Evolutionary conservation across 2,797 vertebrate species (phyloP).

Genomic region (Sebastiscus tertius): DNA sequence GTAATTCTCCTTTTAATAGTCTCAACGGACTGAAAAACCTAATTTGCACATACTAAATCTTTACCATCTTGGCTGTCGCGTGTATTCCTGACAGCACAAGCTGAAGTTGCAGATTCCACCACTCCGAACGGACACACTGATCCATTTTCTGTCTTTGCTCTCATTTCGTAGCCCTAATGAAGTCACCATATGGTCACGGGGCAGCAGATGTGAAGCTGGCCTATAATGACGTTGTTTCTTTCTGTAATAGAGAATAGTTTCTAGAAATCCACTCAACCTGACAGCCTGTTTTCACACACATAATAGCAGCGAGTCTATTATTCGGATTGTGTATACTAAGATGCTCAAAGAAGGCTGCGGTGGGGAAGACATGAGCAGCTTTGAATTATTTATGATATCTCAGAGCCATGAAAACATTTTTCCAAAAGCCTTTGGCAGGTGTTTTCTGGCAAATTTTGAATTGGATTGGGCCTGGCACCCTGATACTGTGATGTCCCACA

Average conservation of each 20-base stretch:
- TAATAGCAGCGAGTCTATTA: conserved; percentile 60
- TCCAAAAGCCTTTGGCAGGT: conserved; percentile 63
- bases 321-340: conserved; percentile 44
- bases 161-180: conserved; percentile 42
- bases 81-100: conserved; percentile 25
- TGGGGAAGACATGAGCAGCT: conserved; percentile 50
- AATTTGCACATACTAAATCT: conserved; percentile 11
- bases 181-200: conserved; percentile 26
- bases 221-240: conserved; percentile 20
- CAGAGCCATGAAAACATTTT: conserved; percentile 69
- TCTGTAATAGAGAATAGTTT: conserved; percentile 19
- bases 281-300: conserved; percentile 59
- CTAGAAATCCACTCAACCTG: conserved; percentile 37
- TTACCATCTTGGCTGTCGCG: conserved; percentile 4
- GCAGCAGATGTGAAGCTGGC: conserved; percentile 40
- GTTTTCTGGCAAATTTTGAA: conserved; percentile 61
- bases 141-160: conserved; percentile 36
- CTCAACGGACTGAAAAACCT: conserved; percentile 18
- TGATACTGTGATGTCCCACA: conserved; percentile 58
- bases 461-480: conserved; percentile 54
- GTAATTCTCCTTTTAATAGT: conserved; percentile 40
- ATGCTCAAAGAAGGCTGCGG: conserved; percentile 53
- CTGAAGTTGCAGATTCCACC: conserved; percentile 37
- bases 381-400: conserved; percentile 79
- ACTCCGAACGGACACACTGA: conserved; percentile 27